Base-by-base conservation (phyloP, 2,113 vertebrate genomes). In the Ictidomys tridecemlineatus region DNA sequence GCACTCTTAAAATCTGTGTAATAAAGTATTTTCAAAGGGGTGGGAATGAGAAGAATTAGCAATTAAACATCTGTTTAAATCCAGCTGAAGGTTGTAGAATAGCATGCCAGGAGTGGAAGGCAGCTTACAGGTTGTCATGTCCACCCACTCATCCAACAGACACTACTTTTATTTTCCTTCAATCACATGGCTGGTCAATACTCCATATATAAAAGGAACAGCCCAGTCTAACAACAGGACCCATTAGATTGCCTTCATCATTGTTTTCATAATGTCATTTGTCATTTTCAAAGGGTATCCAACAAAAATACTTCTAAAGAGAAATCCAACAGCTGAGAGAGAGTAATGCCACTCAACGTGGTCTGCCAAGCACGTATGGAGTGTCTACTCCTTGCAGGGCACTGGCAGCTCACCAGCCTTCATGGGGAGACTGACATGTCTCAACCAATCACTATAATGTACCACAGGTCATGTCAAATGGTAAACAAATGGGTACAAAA, bases 261-360 rank as follows among this genome's bases (percentile, higher is more conserved):
- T 96, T 96, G 88, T 84, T 96, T 85, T 96, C 85, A 92, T 96
- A 93, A 96, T 87, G 42, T 32, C 85, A 92, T 97, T 96, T 96
- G 65, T 97, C 96, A 92, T 79, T 92, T 88, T 88, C 92, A 89
- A 63, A 94, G 37, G 37, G 77, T 95, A 77, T 96, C 72, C 85
- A 92, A 90, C 74, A 93, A 88, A 87, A 93, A 86, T 51, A 11
- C 82, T 97, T 96, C 77, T 92, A 37, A 90, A 93, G 77, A 80
- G 73, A 90, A 96, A 96, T 76, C 22, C 73, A 95, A 85, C 73
- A 58, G 34, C 9, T 72, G 78, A 76, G 79, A 92, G 53, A 56
- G 48, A 77, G 37, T 28, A 84, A 56, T 24, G 16, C 37, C 9
- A 28, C 1, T 20, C 18, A 48, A 26, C 22, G 4, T 78, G 26